These are phyloP conservation scores for Pagetopsis macropterus DNA, from an alignment of 2,797 vertebrate genomes.

Conservation along the genomic window DNA sequence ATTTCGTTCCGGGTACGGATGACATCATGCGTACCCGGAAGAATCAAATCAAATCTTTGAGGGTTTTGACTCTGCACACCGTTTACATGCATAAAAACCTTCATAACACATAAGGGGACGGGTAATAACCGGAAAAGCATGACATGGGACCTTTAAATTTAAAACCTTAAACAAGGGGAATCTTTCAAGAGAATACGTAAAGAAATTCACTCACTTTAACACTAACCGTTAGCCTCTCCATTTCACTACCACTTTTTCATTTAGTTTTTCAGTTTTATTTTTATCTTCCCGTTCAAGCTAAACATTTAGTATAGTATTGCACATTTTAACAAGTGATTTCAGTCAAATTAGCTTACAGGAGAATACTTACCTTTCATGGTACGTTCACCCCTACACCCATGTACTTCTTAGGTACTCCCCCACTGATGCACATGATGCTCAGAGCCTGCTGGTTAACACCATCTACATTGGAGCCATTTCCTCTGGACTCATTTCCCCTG, in stretches of 20 bases:
- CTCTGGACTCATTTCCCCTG: not conserved
- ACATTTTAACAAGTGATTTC: not conserved
- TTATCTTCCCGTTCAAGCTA: too few species aligned
- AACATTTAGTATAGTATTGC: too few species aligned
- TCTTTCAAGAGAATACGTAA: not conserved
- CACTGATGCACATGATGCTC: not conserved
- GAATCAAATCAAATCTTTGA: too few species aligned
- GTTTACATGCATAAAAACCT: too few species aligned
- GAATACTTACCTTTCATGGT: not conserved
- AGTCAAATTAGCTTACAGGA: not conserved
- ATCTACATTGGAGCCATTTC: not conserved
- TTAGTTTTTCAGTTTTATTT: too few species aligned
- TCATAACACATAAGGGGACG: too few species aligned
- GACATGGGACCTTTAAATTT: not conserved
- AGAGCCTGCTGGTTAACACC: conserved; percentile 20
- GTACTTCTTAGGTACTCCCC: not conserved
- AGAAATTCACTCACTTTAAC: too few species aligned
- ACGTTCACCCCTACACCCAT: not conserved
- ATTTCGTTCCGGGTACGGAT: too few species aligned
- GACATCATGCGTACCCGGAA: too few species aligned
- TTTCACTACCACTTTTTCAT: too few species aligned
- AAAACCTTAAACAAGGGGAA: not conserved
- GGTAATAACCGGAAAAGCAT: too few species aligned
- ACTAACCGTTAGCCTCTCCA: not conserved
- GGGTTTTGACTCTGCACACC: too few species aligned